Base-by-base conservation (phyloP, 2,113 vertebrate species). In the Riparia riparia region DNA sequence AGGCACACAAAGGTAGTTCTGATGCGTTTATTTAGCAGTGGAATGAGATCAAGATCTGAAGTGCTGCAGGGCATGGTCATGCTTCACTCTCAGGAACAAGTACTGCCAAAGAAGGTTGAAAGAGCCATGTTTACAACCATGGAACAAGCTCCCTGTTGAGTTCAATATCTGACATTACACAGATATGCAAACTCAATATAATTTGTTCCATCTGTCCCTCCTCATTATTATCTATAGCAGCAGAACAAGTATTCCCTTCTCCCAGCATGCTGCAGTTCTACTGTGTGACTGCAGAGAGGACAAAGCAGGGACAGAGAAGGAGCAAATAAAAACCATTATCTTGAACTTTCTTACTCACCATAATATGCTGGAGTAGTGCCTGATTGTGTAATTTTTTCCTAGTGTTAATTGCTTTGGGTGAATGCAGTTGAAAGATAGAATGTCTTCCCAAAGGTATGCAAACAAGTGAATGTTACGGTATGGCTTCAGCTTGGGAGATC, bases 121-220 rank as follows among this genome's bases (percentile, higher is more conserved):
- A 91, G 70, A 85, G 45, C 70, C 73, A 32, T 58, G 84, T 90
- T 95, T 91, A 90, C 89, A 85, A 32, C 26, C 61, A 65, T 25
- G 74, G 80, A 93, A 85, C 61, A 87, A 87, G 63, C 50, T 87
- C 70, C 82, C 91, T 63, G 72, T 44, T 91, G 89, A 76, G 82
- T 94, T 87, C 82, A 90, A 21, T 76, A 69, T 71, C 66, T 94
- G 86, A 85, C 53, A 50, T 72, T 79, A 72, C n/a, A 71, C 13
- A 60, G n/a, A 74, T 32, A 56, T 7, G 32, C 44, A 84, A 78
- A 91, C n/a, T 41, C 70, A 45, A 32, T 61, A 28, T 49, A 69
- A 84, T 79, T 85, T 73, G 50, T 80, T 77, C 93, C 78, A 86
- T 90, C 91, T 97, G 69, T 95, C 84, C 61, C 70, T 92, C 28